phyloP scores from a whole-genome alignment of 2,113 vertebrate species.

The Siniperca knerii region DNA sequence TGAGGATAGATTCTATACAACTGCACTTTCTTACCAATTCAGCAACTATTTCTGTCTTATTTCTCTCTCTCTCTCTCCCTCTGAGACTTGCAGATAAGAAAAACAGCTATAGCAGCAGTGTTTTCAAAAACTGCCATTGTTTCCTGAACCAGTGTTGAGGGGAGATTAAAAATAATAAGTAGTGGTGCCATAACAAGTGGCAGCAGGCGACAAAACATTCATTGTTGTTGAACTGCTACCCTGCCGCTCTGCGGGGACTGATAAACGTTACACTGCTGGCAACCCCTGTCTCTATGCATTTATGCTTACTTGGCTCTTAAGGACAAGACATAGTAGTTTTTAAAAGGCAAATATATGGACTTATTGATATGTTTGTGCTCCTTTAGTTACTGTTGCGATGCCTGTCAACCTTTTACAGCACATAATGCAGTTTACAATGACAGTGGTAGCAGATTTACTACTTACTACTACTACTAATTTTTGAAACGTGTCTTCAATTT shows the following conservation, averaged over 20 bases:
- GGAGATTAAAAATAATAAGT: conserved; percentile 79
- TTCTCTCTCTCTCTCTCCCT: conserved; percentile 29
- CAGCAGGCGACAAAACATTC: conserved; percentile 55
- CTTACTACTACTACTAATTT: not conserved
- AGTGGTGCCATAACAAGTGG: conserved; percentile 59
- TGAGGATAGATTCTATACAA: conserved; percentile 21
- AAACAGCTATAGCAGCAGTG: conserved; percentile 55
- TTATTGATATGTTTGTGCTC: conserved; percentile 10
- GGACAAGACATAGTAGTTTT: not conserved
- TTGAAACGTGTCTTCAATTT: not conserved
- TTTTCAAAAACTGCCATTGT: conserved; percentile 68
- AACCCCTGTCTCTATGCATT: conserved; percentile 42
- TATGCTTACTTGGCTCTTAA: conserved; percentile 47
- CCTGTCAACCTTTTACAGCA: not conserved
- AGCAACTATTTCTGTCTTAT: conserved; percentile 49
- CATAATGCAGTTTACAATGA: not conserved
- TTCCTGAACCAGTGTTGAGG: conserved; percentile 59
- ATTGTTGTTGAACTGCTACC: conserved; percentile 58
- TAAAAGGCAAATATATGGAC: conserved; percentile 23
- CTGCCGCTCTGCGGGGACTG: conserved; percentile 53
- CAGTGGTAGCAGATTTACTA: not conserved
- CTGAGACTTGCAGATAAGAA: conserved; percentile 76
- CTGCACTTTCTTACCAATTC: conserved; percentile 53
- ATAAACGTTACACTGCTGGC: conserved; percentile 63
- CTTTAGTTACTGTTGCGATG: not conserved